Evolutionary conservation across 2,888 invertebrate genomes (phyloP).

Genomic region (Pedicia rivosa): DNA sequence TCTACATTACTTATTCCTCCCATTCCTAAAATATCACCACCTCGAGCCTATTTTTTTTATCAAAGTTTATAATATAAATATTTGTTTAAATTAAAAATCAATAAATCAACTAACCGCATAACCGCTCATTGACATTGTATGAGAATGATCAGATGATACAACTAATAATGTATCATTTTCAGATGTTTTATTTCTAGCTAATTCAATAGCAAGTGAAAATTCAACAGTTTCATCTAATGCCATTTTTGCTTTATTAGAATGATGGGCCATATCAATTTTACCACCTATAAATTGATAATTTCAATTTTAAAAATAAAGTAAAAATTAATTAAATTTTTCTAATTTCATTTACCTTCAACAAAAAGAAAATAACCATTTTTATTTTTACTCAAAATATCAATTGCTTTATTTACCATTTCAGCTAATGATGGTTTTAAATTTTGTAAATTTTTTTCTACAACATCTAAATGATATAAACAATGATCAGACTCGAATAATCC

Average conservation of each 20-base stretch:
- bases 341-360: slow-evolving; percentile 46
- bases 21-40: slow-evolving; percentile 32
- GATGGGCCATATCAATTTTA: slow-evolving; percentile 27
- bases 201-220: slow-evolving; percentile 53
- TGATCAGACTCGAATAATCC: slow-evolving; percentile 51
- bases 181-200: slow-evolving; percentile 42
- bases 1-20: slow-evolving; percentile 30
- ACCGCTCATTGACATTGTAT: slow-evolving; percentile 56
- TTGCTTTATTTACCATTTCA: slow-evolving; percentile 67
- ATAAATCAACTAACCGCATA: slow-evolving; percentile 38
- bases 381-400: slow-evolving; percentile 46
- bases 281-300: slow-evolving; percentile 23
- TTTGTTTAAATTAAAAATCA: not conserved
- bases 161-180: slow-evolving; percentile 59
- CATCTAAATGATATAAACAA: slow-evolving; percentile 52
- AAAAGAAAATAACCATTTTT: slow-evolving; percentile 60
- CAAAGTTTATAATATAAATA: slow-evolving; percentile 33
- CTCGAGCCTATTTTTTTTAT: slow-evolving; percentile 27
- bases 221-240: slow-evolving; percentile 37
- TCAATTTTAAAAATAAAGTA: too few relatives aligned
- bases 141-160: slow-evolving; percentile 69
- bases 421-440: slow-evolving; percentile 48
- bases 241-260: slow-evolving; percentile 21
- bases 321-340: too few relatives aligned
- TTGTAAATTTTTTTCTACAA: slow-evolving; percentile 22